Evolutionary conservation across 2,113 vertebrate genomes (phyloP).

Genomic region (Drymodes brunneopygia): DNA sequence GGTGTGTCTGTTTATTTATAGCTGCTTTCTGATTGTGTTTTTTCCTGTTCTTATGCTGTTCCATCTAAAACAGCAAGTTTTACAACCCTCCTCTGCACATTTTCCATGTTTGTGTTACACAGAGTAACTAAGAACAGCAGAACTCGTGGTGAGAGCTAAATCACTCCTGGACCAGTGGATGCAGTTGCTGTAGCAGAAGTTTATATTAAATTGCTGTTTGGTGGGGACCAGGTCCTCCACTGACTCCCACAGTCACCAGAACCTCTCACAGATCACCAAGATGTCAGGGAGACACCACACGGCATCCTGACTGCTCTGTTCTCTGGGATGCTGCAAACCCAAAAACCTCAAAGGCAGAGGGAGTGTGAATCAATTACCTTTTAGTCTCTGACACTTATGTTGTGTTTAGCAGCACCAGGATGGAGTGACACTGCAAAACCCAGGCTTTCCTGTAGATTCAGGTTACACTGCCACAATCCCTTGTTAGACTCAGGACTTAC

Average conservation of each 20-base stretch:
- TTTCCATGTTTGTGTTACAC: background rate
- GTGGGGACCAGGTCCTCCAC: background rate
- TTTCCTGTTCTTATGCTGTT: background rate
- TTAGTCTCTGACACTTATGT: background rate
- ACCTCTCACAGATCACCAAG: fast-evolving
- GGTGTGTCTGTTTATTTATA: background rate
- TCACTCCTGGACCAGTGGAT: background rate
- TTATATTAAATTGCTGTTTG: background rate
- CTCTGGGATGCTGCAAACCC: background rate
- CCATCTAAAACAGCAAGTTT: background rate
- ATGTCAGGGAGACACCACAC: background rate
- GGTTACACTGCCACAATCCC: background rate
- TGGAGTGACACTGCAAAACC: background rate
- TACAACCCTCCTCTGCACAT: background rate
- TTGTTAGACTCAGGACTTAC: background rate
- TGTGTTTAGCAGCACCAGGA: background rate
- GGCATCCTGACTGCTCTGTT: fast-evolving
- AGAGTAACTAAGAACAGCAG: background rate
- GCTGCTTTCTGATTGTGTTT: background rate
- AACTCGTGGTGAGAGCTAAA: background rate
- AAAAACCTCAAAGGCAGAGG: background rate
- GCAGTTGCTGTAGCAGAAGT: background rate
- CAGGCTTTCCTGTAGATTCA: background rate
- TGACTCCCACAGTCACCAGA: background rate
- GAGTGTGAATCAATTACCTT: background rate